phyloP scores from a whole-genome alignment of 2,113 vertebrate species.

The Myrmecophaga tridactyla region DNA sequence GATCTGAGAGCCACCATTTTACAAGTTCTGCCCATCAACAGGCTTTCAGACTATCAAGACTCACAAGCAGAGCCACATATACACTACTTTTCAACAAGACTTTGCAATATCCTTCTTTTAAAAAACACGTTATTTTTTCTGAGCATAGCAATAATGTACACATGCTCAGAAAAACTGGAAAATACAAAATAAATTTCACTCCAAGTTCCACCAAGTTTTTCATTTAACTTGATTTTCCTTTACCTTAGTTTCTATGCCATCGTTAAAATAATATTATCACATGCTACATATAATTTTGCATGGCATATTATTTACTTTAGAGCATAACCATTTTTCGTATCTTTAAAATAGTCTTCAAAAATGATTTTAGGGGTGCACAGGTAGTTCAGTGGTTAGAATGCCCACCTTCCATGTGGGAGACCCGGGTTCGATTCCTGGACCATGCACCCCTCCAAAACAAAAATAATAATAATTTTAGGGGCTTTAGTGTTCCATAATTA shows the following conservation, averaged over 20 bases:
- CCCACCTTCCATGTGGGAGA: no score
- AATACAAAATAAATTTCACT: not conserved
- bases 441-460: no score
- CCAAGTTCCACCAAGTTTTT: not conserved
- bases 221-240: not conserved
- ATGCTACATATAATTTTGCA: not conserved
- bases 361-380: no score
- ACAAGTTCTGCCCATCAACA: not conserved
- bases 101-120: not conserved
- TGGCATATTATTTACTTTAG: not conserved
- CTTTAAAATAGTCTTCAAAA: constrained; percentile 38
- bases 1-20: not conserved
- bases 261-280: not conserved
- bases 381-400: no score
- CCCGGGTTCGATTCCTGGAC: no score
- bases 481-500: not conserved
- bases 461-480: no score
- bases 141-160: not conserved
- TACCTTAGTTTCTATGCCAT: not conserved
- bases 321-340: not conserved
- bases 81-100: not conserved
- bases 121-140: not conserved
- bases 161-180: not conserved
- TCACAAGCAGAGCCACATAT: not conserved
- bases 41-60: not conserved